Percentiles rank a stretch among this genome's conserved stretches.
Conservation (phyloP, 2,797 vertebrate species). For the Acanthornis magna region DNA sequence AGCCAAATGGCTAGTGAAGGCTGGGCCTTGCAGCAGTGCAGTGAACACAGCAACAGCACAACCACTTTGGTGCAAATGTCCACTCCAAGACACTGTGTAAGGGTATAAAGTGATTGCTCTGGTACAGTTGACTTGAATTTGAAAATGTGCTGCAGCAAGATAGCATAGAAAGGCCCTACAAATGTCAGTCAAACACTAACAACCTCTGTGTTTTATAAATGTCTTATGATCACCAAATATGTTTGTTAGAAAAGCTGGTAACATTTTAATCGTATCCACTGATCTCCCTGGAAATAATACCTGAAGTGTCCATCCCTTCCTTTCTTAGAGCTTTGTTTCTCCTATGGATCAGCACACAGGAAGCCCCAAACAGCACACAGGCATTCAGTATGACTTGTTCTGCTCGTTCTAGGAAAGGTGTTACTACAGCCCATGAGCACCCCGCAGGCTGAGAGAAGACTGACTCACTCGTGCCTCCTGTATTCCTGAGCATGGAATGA, state of each 20-base stretch:
- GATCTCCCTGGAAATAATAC: neutral
- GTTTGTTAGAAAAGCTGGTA: neutral
- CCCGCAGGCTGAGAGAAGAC: neutral
- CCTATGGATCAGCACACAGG: neutral
- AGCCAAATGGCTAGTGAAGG: neutral
- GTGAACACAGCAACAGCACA: neutral
- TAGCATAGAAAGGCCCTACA: neutral
- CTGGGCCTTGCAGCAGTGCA: neutral
- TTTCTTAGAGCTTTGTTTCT: neutral
- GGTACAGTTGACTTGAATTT: neutral
- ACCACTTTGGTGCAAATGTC: neutral
- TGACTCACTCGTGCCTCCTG: slow-evolving; percentile 45
- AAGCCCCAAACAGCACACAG: neutral
- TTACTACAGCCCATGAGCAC: neutral
- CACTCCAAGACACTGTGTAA: neutral
- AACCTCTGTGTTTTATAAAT: neutral
- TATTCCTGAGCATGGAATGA: neutral
- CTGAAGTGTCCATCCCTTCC: neutral
- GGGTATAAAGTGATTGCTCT: neutral
- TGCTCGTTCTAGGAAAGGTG: slow-evolving; percentile 27
- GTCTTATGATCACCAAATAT: neutral
- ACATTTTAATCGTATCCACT: neutral
- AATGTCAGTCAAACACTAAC: neutral
- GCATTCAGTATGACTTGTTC: slow-evolving; percentile 14
- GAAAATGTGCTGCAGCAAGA: neutral